Conservation (phyloP, 2,797 vertebrate species). For the Peromyscus aztecus region DNA sequence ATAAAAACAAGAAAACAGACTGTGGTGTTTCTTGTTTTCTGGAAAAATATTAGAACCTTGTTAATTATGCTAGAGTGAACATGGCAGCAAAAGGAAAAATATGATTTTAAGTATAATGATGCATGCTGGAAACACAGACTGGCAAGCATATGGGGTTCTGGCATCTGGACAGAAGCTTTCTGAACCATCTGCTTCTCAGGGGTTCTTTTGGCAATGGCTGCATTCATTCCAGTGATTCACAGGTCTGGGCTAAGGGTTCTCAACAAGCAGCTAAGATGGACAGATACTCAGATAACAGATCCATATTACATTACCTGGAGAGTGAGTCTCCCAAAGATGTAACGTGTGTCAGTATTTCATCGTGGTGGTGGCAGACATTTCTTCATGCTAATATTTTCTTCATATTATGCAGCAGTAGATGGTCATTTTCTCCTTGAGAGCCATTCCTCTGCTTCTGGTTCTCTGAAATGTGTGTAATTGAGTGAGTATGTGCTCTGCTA, state of each 20-base stretch:
- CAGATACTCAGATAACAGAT: not conserved
- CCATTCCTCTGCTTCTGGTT: not conserved
- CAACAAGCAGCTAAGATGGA: conserved; percentile 69
- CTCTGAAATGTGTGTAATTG: not conserved
- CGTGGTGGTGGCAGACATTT: conserved; percentile 6
- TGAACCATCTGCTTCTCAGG: conserved; percentile 86
- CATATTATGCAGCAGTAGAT: conserved; percentile 4
- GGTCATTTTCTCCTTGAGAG: not conserved
- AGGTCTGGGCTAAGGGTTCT: conserved; percentile 73
- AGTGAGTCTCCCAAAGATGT: not conserved
- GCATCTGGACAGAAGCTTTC: conserved; percentile 82
- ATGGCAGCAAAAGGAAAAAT: conserved; percentile 69
- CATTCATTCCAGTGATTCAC: conserved; percentile 80
- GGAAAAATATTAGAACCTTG: conserved; percentile 65
- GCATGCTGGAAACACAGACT: conserved; percentile 79
- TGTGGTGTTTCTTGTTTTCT: conserved; percentile 59
- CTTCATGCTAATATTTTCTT: conserved; percentile 48
- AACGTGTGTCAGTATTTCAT: not conserved
- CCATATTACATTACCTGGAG: not conserved
- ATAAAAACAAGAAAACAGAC: conserved; percentile 10
- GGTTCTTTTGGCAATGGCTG: conserved; percentile 79
- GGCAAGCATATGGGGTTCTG: conserved; percentile 80
- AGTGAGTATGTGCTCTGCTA: not conserved
- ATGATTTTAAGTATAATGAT: conserved; percentile 72
- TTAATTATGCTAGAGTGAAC: conserved; percentile 72